Percentiles rank a stretch among this genome's conserved stretches.
These are phyloP conservation scores for Hetaerina titia DNA, from an alignment of 2,888 invertebrate genomes.

Conservation along the genomic window DNA sequence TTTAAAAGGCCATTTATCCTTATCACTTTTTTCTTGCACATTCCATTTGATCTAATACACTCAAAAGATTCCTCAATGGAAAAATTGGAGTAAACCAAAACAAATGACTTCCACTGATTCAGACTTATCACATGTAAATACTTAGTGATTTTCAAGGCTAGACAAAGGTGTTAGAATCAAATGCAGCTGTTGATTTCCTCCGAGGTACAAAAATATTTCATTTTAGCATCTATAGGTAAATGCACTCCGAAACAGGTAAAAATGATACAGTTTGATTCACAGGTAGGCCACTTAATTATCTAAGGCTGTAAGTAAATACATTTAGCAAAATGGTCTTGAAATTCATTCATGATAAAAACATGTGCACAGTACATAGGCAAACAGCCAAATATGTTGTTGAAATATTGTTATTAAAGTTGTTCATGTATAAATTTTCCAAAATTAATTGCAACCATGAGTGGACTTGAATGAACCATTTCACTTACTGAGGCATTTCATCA, in stretches of 20 bases:
- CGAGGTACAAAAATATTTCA: slow-evolving; percentile 12
- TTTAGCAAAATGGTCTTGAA: not conserved
- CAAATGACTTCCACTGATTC: not conserved
- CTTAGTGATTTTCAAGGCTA: not conserved
- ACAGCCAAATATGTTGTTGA: not conserved
- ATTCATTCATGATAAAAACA: not conserved
- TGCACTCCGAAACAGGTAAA: not conserved
- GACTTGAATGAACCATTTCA: not conserved
- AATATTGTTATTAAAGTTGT: not conserved
- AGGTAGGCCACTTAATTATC: not conserved
- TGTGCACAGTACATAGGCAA: not conserved
- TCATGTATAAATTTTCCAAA: not conserved
- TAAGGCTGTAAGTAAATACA: slow-evolving; percentile 15
- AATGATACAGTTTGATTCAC: not conserved
- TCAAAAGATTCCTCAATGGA: not conserved
- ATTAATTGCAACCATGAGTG: not conserved
- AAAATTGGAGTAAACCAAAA: not conserved
- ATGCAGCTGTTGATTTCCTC: not conserved
- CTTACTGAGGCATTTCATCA: not conserved
- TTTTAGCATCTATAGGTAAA: not conserved
- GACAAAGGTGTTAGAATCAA: not conserved
- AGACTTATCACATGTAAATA: not conserved
- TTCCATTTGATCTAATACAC: not conserved
- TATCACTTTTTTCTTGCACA: not conserved
- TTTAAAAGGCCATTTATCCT: not conserved